Evolutionary conservation across 1,140 invertebrate species (phyloP), one percentile per base, ranked within the genome.

Genomic region (Drosophila erecta): DNA sequence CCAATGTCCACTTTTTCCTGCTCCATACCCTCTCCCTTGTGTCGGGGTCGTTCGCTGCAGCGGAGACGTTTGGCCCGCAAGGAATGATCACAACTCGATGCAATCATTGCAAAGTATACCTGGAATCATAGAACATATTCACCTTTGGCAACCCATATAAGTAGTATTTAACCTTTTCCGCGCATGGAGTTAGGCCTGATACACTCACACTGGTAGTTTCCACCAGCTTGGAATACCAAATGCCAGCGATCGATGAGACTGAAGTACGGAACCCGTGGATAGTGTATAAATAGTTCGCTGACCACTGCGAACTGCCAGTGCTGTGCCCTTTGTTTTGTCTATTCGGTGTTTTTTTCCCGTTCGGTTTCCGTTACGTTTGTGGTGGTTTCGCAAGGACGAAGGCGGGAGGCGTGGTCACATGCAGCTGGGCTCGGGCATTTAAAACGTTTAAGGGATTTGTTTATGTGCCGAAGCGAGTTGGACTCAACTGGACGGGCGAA

Each of bases 381-480:
- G 15, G 49, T 51, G 49, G 49, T 35, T 51, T n/a, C 2, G 10
- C 30, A 30, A 30, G 30, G 7, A 30, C 30, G 27, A 14, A 3
- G 37, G 37, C 37, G 27, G 49, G 49, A 15, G 49, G 53, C 81
- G 73, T 64, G 67, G 65, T 35, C 83, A 71, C 65, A 72, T 86
- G 81, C 75, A 87, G 81, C 83, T 87, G 74, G 64, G 57, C 64
- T 78, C 81, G 56, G 78, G 81, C 81, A 87, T 87, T 87, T 86
- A 86, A 85, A 76, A 81, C 83, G 81, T 86, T 86, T 86, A 86
- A 86, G 81, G 81, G 81, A 86, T 86, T 86, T 86, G 81, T 86
- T 86, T 86, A 86, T 86, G 78, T 75, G 76, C 55, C 43, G 35
- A 22, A 60, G 55, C 46, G 57, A 51, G 66, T 62, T 37, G 58